Base-by-base conservation (phyloP, 2,888 invertebrate species). In the Flabesymbios commensalis region DNA sequence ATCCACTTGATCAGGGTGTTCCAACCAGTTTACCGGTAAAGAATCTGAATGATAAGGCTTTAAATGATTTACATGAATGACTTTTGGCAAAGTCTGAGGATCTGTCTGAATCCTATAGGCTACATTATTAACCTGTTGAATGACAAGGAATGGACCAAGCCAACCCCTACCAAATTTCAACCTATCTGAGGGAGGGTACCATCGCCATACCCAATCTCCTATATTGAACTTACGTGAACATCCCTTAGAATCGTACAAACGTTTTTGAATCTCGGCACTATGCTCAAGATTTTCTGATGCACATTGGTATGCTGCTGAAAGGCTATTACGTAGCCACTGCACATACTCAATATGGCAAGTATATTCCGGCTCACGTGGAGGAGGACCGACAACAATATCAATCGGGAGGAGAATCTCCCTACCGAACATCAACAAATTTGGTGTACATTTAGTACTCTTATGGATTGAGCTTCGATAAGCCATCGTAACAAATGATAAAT, bases 381-480 rank as follows among this genome's bases (percentile, higher is more conserved):
- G 45, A 7, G 7, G 45, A 19, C 45, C 45, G 22, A 52, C n/a
- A 41, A 67, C 66, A 26, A 67, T 26, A 58, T 67, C 71, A 55
- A 68, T 52, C 43, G 68, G 72, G 28, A 43, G 58, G 33, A 33
- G 36, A 17, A 53, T 57, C 52, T 68, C 68, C 24, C 61, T 48
- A 28, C 67, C 63, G 0, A 69, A 52, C 62, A 69, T 63, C 28
- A 70, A 33, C 2, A 41, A 19, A 45, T 61, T 60, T 43, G 69
- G 71, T n/a, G 61, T 57, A 33, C 43, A 66, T 1, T 48, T 42
- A 5, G 70, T 68, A 55, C 56, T 59, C 22, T 64, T 45, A 33
- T 68, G 68, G 7, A 32, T 29, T 1, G 65, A 48, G 17, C 61
- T 29, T 5, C 64, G 39, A 42, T 68, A 68, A 22, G 69, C 71